Evolutionary conservation across 2,888 invertebrate species (phyloP).

Genomic region (Megastigmus dorsalis): DNA sequence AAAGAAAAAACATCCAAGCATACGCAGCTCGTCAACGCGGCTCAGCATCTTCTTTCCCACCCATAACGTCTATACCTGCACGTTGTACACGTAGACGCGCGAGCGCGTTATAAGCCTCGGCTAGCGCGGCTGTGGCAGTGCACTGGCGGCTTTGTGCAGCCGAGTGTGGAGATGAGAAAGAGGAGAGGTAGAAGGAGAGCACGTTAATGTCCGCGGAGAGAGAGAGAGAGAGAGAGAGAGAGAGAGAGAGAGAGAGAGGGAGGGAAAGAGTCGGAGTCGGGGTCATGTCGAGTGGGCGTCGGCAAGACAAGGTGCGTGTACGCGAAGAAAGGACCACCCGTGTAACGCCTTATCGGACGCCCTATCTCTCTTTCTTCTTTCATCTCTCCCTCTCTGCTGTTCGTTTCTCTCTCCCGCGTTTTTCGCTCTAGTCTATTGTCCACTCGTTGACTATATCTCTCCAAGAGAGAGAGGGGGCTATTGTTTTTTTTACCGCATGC

Average conservation of each 20-base stretch:
- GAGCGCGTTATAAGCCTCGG: no score
- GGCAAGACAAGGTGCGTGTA: conserved; percentile 56
- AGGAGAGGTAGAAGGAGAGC: no score
- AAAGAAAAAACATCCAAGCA: no score
- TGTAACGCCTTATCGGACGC: conserved; percentile 49
- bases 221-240: conserved; percentile 30
- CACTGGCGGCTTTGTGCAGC: no score
- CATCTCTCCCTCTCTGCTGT: background rate
- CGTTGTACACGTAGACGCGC: no score
- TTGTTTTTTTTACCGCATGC: no score
- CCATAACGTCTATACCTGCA: no score
- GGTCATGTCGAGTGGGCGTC: conserved; percentile 57
- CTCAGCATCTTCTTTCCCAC: no score
- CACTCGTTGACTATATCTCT: background rate
- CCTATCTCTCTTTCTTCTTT: background rate
- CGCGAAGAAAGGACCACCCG: conserved; percentile 59
- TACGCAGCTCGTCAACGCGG: no score
- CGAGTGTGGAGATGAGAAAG: no score
- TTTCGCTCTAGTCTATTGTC: background rate
- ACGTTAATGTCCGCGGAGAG: no score
- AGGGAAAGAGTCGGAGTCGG: conserved; percentile 31
- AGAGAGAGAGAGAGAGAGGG: conserved; percentile 8
- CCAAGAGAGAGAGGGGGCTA: background rate
- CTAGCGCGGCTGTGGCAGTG: no score
- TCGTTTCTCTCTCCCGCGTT: background rate